These are phyloP conservation scores for Crambe crambe DNA, from an alignment of 37 sponge, comb jelly and placozoan genomes.

Conservation along the genomic window DNA sequence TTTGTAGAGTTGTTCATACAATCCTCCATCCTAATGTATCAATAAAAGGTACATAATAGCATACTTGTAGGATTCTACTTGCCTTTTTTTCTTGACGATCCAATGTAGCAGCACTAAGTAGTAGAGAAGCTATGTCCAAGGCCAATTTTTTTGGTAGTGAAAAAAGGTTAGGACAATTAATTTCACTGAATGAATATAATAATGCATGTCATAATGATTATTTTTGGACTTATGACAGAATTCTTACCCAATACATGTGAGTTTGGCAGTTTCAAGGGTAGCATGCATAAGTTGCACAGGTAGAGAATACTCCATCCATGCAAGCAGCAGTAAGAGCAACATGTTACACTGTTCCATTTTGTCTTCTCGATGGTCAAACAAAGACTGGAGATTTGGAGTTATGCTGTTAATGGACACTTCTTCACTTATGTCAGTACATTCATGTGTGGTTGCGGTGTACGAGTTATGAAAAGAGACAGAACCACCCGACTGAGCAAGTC, in stretches of 20 bases:
- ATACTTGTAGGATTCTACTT: not conserved
- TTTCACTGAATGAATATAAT: constrained; percentile 15
- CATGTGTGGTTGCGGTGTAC: not conserved
- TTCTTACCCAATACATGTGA: constrained; percentile 47
- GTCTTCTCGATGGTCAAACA: constrained; percentile 14
- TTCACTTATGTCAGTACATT: not conserved
- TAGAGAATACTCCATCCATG: constrained; percentile 51
- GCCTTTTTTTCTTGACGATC: constrained; percentile 47
- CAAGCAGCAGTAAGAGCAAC: constrained; percentile 64
- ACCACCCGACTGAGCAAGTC: constrained; percentile 18
- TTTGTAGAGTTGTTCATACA: constrained; percentile 37
- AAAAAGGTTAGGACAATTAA: constrained; percentile 39
- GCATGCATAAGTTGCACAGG: constrained; percentile 48
- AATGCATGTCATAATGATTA: not conserved
- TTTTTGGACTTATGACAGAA: not conserved
- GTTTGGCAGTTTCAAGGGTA: constrained; percentile 63
- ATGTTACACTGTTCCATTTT: constrained; percentile 72
- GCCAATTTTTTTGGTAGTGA: constrained; percentile 42
- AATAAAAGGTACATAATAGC: not conserved
- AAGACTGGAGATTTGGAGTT: constrained; percentile 24
- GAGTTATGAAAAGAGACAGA: not conserved
- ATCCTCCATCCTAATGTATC: constrained; percentile 42
- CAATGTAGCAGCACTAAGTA: constrained; percentile 47
- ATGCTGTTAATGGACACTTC: too few species aligned
- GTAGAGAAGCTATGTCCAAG: constrained; percentile 40